These are phyloP conservation scores for Perizoma affinitatum DNA, from an alignment of 2,888 invertebrate species.

Conservation along the genomic window DNA sequence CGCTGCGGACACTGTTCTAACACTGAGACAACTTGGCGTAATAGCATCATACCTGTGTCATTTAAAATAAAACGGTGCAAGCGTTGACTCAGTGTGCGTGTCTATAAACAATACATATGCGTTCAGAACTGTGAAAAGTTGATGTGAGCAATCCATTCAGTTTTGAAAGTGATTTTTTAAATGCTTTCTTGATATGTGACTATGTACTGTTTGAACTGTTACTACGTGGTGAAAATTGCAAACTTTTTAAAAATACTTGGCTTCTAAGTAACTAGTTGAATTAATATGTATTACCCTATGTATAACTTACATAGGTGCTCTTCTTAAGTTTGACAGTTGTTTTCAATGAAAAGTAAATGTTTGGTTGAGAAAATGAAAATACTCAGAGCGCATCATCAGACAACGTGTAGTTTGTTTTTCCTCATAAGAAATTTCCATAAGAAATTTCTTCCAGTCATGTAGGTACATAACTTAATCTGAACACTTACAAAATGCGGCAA, in stretches of 20 bases:
- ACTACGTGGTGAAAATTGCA: neutral
- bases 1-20: conserved; percentile 36
- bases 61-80: conserved; percentile 20
- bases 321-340: neutral
- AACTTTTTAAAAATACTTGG: neutral
- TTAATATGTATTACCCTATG: no score
- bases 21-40: conserved; percentile 26
- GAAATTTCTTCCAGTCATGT: conserved; percentile 15
- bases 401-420: conserved; percentile 16
- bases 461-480: conserved; percentile 3
- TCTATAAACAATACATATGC: neutral
- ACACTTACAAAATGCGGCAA: neutral
- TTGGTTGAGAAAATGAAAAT: conserved; percentile 1
- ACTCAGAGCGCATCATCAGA: conserved; percentile 10
- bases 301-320: no score
- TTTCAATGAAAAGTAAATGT: conserved; percentile 2
- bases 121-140: conserved; percentile 12
- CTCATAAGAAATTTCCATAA: conserved; percentile 21
- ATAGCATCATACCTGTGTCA: conserved; percentile 16
- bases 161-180: conserved; percentile 5
- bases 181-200: neutral
- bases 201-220: neutral
- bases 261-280: neutral
- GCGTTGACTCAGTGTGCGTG: conserved; percentile 6
- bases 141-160: neutral